Conservation (phyloP, 1,140 invertebrate genomes). For the Gonioctena quinquepunctata region DNA sequence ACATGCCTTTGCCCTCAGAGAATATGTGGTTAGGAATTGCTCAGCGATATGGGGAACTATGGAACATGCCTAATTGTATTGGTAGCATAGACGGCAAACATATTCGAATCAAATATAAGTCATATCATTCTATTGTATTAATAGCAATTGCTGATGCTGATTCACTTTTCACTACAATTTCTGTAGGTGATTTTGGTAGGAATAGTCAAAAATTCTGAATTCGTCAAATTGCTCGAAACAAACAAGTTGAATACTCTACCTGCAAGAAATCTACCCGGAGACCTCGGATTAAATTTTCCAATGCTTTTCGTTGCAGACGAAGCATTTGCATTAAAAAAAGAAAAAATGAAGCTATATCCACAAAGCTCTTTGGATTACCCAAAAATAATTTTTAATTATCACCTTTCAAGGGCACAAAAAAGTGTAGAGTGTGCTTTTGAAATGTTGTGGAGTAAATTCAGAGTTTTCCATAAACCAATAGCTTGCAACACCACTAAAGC, state of each 20-base stretch:
- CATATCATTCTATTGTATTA: slow-evolving; percentile 53
- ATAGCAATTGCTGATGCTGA: slow-evolving; percentile 55
- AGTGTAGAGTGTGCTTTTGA: slow-evolving; percentile 14
- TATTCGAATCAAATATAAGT: slow-evolving; percentile 54
- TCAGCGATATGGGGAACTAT: slow-evolving; percentile 39
- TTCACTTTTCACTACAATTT: slow-evolving; percentile 52
- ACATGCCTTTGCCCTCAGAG: slow-evolving; percentile 33
- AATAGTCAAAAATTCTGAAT: slow-evolving; percentile 32
- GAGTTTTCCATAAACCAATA: not conserved
- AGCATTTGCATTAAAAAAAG: slow-evolving; percentile 18
- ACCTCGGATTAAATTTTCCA: not conserved
- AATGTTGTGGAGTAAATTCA: not conserved
- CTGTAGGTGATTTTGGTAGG: slow-evolving; percentile 55
- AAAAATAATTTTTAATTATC: slow-evolving; percentile 23
- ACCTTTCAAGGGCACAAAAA: slow-evolving; percentile 18
- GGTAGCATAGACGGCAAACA: slow-evolving; percentile 58
- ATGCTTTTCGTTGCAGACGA: slow-evolving; percentile 16
- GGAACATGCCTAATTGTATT: slow-evolving; percentile 56
- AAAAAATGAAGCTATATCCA: slow-evolving; percentile 21
- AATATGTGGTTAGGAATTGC: slow-evolving; percentile 38
- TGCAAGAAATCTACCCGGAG: slow-evolving; percentile 1
- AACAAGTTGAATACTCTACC: slow-evolving; percentile 22
- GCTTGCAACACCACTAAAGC: not conserved
- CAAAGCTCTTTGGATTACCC: slow-evolving; percentile 1
- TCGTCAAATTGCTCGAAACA: slow-evolving; percentile 8